phyloP scores from a whole-genome alignment of 2,797 vertebrate species.

The Protosalanx chinensis region DNA sequence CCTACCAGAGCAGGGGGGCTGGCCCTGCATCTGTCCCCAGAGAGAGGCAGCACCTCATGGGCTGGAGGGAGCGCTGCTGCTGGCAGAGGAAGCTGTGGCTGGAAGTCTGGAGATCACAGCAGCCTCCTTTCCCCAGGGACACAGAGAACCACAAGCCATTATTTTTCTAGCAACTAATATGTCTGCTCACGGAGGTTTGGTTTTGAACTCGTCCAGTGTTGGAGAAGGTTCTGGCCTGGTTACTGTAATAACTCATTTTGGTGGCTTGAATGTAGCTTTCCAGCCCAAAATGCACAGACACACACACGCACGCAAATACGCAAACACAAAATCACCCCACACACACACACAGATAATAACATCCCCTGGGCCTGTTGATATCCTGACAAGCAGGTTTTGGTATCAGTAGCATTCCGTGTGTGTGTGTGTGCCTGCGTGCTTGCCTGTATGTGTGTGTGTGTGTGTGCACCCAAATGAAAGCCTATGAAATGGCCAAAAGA shows the following conservation, averaged over 20 bases:
- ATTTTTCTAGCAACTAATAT: background rate
- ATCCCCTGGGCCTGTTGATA: conserved; percentile 66
- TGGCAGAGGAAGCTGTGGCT: conserved; percentile 48
- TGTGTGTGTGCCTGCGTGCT: conserved; percentile 3
- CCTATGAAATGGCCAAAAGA: too few relatives aligned
- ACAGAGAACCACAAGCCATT: background rate
- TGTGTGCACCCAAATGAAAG: background rate
- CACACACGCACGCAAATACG: background rate
- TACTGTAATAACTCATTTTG: too few relatives aligned
- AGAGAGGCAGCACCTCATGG: conserved; percentile 17
- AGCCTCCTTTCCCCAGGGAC: background rate
- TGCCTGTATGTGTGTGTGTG: conserved; percentile 1
- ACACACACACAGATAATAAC: conserved; percentile 53
- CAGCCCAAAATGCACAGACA: conserved; percentile 1
- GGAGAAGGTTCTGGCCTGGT: too few relatives aligned
- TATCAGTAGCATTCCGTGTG: conserved; percentile 52
- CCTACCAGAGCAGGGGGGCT: conserved; percentile 35
- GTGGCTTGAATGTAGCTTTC: too few relatives aligned
- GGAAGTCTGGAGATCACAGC: background rate
- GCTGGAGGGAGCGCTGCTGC: conserved; percentile 37
- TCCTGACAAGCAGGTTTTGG: conserved; percentile 63
- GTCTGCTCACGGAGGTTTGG: background rate
- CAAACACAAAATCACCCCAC: background rate
- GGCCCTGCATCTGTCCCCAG: conserved; percentile 22
- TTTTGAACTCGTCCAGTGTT: background rate